Conservation (phyloP, 2,888 invertebrate genomes). For the Rotaria macrura region DNA sequence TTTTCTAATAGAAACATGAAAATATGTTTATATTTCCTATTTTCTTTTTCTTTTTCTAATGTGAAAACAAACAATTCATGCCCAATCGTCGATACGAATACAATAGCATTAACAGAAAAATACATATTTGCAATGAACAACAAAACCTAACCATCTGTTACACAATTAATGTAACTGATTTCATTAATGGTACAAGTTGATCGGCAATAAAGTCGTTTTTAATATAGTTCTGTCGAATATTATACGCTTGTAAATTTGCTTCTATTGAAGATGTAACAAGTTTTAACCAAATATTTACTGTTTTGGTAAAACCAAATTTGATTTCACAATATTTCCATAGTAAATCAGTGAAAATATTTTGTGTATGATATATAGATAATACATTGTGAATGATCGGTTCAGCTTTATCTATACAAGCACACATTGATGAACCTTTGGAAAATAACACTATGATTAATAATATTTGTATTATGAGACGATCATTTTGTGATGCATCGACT, state of each 20-base stretch:
- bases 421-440: background rate
- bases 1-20: too few species aligned
- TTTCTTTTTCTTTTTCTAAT: too few species aligned
- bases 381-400: background rate
- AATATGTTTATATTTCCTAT: too few species aligned
- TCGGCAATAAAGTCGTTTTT: background rate
- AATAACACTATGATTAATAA: background rate
- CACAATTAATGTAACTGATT: background rate
- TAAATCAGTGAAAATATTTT: background rate
- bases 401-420: background rate
- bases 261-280: background rate
- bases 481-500: background rate
- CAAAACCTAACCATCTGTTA: background rate
- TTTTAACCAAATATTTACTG: background rate
- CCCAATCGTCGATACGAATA: background rate
- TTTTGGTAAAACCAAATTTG: background rate
- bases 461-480: background rate
- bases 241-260: background rate
- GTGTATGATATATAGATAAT: background rate
- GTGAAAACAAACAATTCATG: background rate
- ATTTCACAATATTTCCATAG: background rate
- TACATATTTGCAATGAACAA: too few species aligned
- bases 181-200: background rate
- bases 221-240: background rate
- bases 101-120: background rate